Base-by-base conservation (phyloP, 2,888 invertebrate species). In the Julus scandinavius region DNA sequence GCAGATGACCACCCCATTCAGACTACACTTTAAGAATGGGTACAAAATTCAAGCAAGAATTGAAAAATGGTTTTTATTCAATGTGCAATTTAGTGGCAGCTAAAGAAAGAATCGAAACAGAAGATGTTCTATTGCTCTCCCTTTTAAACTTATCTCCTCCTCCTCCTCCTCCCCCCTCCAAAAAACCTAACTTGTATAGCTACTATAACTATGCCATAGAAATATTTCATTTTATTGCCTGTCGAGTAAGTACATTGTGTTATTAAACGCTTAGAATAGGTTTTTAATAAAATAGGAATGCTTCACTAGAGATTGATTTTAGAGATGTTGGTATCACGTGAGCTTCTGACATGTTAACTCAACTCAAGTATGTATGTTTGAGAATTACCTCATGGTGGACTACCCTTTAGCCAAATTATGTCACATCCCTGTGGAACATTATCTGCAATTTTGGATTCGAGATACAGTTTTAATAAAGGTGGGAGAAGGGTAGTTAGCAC, bases 11-110 rank as follows among this genome's bases (percentile, higher is more conserved):
- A 20, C 72, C 72, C 29, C 72, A 20, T 72, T 72, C 72, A 72
- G 72, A 72, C 20, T 29, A 20, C 20, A 20, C 72, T 72, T 72
- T 72, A 29, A 72, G 20, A 20, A 72, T 20, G 72, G 29, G 29
- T 72, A 20, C 72, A 72, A 45, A 72, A 72, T 72, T 38, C 38
- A 38, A 2, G 38, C 4, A 29, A 80, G 29, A 80, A 80, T 38
- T 80, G 38, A 80, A 80, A 80, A 80, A 80, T 40, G 80, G 38
- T 80, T 80, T 40, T 80, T 38, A 80, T 80, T 80, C 80, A 80
- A 80, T 80, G 15, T 80, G 80, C 80, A 80, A 80, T 80, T 80
- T 80, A 40, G 38, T 38, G 38, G 13, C 38, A 80, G 29, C 38
- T 40, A 3, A 80, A 15, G 80, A 38, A 38, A 9, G 38, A 29